Conservation (phyloP, 2,797 vertebrate genomes). For the Mus caroli region DNA sequence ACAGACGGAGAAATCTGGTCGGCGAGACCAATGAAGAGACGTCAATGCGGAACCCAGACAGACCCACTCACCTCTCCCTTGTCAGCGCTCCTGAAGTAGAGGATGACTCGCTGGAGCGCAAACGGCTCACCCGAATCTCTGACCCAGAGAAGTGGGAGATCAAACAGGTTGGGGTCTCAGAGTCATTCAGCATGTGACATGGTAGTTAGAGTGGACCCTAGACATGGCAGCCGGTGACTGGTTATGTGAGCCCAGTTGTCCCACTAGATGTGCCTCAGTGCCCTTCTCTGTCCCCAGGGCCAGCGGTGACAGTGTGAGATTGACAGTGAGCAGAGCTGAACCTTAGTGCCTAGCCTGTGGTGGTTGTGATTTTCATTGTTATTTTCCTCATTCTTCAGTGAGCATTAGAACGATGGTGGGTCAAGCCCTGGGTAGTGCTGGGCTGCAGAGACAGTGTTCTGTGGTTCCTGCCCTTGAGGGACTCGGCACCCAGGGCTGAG, state of each 20-base stretch:
- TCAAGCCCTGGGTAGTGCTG: background rate
- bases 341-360: background rate
- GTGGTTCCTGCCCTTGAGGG: background rate
- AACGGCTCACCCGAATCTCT: constrained; percentile 98
- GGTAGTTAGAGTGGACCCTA: background rate
- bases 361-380: background rate
- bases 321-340: background rate
- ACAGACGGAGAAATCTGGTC: constrained; percentile 94
- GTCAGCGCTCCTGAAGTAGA: constrained; percentile 96
- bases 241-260: background rate
- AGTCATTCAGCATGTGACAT: background rate
- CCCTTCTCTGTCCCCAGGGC: background rate
- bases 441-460: background rate
- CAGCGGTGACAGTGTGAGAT: background rate
- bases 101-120: constrained; percentile 96
- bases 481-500: background rate
- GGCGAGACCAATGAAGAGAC: constrained; percentile 94
- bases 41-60: constrained; percentile 97
- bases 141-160: constrained; percentile 99
- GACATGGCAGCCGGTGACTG: background rate
- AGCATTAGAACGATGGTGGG: background rate
- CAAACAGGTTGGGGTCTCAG: constrained; percentile 92
- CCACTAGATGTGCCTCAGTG: background rate
- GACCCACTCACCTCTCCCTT: constrained; percentile 95
- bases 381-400: background rate